Percentiles rank a stretch among this genome's conserved stretches.
Conservation (phyloP, 2,888 invertebrate genomes). For the Pterobdella sp. region DNA sequence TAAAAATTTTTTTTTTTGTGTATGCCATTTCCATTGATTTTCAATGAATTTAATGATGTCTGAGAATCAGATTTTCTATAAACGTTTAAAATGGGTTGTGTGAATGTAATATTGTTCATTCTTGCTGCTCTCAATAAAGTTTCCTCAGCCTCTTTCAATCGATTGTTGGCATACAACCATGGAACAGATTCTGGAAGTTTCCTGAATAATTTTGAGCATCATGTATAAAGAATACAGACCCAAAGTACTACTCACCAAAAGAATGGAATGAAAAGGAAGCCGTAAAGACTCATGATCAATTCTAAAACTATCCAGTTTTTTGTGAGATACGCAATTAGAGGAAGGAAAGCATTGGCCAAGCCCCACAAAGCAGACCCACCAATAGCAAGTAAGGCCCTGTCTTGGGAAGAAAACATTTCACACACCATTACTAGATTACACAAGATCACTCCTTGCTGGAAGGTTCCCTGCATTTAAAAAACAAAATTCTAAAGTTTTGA, state of each 20-base stretch:
- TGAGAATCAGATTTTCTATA: too few relatives aligned
- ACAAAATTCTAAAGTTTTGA: not conserved
- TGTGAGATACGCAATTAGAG: slow-evolving; percentile 36
- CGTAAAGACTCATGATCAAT: slow-evolving; percentile 32
- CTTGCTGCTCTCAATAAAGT: slow-evolving; percentile 31
- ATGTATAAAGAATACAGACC: not conserved
- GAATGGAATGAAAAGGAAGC: slow-evolving; percentile 32
- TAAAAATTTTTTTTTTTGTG: too few relatives aligned
- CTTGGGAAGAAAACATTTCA: slow-evolving; percentile 37
- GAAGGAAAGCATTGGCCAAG: slow-evolving; percentile 33
- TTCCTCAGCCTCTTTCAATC: slow-evolving; percentile 33
- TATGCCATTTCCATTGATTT: too few relatives aligned
- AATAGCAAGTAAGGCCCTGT: slow-evolving; percentile 37
- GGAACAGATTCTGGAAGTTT: slow-evolving; percentile 35
- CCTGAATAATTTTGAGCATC: slow-evolving; percentile 20
- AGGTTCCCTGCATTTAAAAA: slow-evolving; percentile 33
- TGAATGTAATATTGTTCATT: slow-evolving; percentile 27
- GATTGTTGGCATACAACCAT: slow-evolving; percentile 35
- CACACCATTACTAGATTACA: slow-evolving; percentile 30
- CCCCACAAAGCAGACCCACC: slow-evolving; percentile 36
- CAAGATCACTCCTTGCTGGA: slow-evolving; percentile 36
- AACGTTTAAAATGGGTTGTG: not conserved
- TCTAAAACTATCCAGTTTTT: slow-evolving; percentile 36
- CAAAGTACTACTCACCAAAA: slow-evolving; percentile 29
- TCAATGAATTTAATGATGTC: too few relatives aligned